Conservation (phyloP, 2,113 vertebrate genomes). For the Heterotis niloticus region DNA sequence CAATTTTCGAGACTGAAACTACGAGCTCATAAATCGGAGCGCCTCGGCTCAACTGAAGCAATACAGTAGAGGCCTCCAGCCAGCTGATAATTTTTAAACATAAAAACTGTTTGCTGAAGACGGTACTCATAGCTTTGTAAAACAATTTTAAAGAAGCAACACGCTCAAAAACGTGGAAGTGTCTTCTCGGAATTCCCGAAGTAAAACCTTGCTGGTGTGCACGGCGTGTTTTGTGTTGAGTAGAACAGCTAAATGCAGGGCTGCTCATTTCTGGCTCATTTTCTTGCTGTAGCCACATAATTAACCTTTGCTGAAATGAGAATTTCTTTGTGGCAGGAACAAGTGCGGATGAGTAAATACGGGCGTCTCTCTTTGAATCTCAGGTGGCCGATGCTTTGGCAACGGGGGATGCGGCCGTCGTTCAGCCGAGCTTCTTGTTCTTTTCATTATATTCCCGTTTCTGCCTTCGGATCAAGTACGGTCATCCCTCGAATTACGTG, state of each 20-base stretch:
- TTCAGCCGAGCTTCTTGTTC: not conserved
- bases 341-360: not conserved
- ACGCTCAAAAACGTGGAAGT: no score
- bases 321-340: not conserved
- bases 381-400: not conserved
- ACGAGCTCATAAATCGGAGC: no score
- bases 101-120: no score
- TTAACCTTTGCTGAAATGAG: not conserved
- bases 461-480: constrained; percentile 21
- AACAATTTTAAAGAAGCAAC: no score
- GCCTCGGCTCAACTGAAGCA: no score
- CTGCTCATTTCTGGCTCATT: not conserved
- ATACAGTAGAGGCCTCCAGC: no score
- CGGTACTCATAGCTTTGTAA: no score
- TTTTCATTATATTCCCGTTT: not conserved
- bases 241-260: not conserved
- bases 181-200: not conserved
- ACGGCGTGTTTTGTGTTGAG: no score
- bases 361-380: not conserved
- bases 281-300: not conserved
- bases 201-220: no score
- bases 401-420: not conserved
- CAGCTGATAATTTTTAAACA: no score
- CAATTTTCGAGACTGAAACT: no score
- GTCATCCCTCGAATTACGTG: no score